Evolutionary conservation across 2,797 vertebrate species (phyloP), one percentile per base, ranked within the genome.

Genomic region (Triplophysa bombifrons): DNA sequence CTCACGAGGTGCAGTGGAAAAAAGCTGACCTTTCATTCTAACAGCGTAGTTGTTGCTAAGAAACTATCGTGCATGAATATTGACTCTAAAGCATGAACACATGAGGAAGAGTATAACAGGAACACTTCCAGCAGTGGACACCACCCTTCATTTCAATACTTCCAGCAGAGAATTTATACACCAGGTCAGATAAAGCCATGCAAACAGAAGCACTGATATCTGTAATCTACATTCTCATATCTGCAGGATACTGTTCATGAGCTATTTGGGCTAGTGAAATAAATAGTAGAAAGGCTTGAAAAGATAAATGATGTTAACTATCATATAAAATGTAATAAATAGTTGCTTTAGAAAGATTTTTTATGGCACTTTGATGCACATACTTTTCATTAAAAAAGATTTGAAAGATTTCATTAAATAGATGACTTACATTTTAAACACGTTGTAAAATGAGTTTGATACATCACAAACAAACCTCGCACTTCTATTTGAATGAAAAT

Each of bases 131-230:
- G 70, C 84, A 87, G 4, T 17, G 19, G 79, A 80, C 81, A 82
- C 83, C 80, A 80, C 84, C 90, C 72, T 76, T 72, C 8, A 80
- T 87, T 87, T 80, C 75, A 84, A 83, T 30, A 68, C 80, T 61
- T 55, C 77, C 72, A 38, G 22, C 56, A 78, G 46, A 69, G 80
- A 56, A 20, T 81, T 80, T 66, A 11, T 19, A 20, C 17, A 14
- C 19, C 1, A 14, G 60, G 67, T 81, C 85, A 83, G 84, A 89
- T 88, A 86, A 79, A 85, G 73, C 44, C 16, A 41, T 22, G n/a
- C 81, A 85, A 89, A 89, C 53, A 60, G 2, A 73, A n/a, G 55
- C 70, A 83, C 34, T 74, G 19, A 77, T 74, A 60, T 63, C 20
- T 25, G n/a, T 58, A 25, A 58, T 67, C 16, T 75, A 51, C 81